phyloP scores from a whole-genome alignment of 2,888 invertebrate genomes.

The Gymnoscelis rufifasciata region DNA sequence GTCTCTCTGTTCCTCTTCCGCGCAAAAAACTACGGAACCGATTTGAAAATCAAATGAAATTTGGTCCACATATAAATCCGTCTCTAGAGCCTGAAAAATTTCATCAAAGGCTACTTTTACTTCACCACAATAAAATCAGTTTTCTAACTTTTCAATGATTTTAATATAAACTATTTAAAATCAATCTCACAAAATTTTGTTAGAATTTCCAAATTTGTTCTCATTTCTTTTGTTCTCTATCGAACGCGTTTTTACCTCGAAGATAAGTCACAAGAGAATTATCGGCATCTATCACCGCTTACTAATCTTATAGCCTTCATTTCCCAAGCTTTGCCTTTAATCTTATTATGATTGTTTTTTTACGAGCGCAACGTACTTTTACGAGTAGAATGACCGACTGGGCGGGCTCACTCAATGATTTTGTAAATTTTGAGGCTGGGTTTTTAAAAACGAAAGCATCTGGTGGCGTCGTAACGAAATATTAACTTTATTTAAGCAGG shows the following conservation, averaged over 20 bases:
- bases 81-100: too few relatives aligned
- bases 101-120: too few relatives aligned
- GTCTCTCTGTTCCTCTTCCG: too few relatives aligned
- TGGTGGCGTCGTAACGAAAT: slow-evolving; percentile 1
- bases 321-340: neutral
- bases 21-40: too few relatives aligned
- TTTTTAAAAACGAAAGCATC: slow-evolving; percentile 1
- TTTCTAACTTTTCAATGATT: too few relatives aligned
- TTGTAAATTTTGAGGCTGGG: slow-evolving; percentile 2
- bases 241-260: neutral
- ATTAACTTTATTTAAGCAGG: neutral
- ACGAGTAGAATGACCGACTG: slow-evolving; percentile 18
- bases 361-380: slow-evolving; percentile 16
- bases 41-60: too few relatives aligned
- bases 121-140: too few relatives aligned
- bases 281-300: slow-evolving; percentile 2
- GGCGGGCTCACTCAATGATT: slow-evolving; percentile 11
- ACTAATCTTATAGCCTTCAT: slow-evolving; percentile 5
- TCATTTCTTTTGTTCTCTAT: neutral
- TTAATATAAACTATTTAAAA: too few relatives aligned
- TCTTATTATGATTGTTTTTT: slow-evolving; percentile 20
- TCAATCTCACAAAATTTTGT: too few relatives aligned
- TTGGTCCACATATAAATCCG: too few relatives aligned
- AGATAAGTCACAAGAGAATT: slow-evolving; percentile 2
- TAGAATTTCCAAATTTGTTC: neutral